phyloP scores from a whole-genome alignment of 2,888 invertebrate species.

The Emmelina monodactyla region DNA sequence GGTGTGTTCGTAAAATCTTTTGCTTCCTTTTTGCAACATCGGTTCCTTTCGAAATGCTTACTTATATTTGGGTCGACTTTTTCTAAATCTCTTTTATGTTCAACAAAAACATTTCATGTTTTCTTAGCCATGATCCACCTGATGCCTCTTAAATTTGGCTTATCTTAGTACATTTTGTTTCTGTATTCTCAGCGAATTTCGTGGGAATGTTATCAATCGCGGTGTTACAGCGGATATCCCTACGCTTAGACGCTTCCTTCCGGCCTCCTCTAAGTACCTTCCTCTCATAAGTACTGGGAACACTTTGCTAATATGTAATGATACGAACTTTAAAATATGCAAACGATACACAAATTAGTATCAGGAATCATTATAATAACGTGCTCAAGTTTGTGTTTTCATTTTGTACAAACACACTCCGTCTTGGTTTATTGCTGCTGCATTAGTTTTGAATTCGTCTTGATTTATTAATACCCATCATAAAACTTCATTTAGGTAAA shows the following conservation, averaged over 20 bases:
- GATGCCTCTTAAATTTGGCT: too few relatives aligned
- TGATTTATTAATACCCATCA: conserved; percentile 1
- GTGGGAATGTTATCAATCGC: background rate
- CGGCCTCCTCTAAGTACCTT: too few relatives aligned
- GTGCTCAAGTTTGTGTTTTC: background rate
- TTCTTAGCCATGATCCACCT: too few relatives aligned
- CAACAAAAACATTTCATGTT: too few relatives aligned
- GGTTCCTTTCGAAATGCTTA: conserved; percentile 12
- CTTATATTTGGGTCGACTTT: background rate
- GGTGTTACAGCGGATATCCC: background rate
- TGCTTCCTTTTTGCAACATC: conserved; percentile 25
- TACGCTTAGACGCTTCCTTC: background rate
- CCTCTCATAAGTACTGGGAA: too few relatives aligned
- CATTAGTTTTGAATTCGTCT: conserved; percentile 1
- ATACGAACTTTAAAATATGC: too few relatives aligned
- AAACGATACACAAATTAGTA: background rate
- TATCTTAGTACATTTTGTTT: too few relatives aligned
- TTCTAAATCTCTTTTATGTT: too few relatives aligned
- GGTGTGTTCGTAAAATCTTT: conserved; percentile 29
- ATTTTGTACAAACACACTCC: background rate
- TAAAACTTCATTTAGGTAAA: conserved; percentile 1
- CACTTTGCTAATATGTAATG: too few relatives aligned
- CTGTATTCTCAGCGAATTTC: background rate
- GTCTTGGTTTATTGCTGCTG: background rate
- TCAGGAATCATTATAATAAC: background rate